phyloP scores from a whole-genome alignment of 2,888 invertebrate genomes.

The Biston stratarius region DNA sequence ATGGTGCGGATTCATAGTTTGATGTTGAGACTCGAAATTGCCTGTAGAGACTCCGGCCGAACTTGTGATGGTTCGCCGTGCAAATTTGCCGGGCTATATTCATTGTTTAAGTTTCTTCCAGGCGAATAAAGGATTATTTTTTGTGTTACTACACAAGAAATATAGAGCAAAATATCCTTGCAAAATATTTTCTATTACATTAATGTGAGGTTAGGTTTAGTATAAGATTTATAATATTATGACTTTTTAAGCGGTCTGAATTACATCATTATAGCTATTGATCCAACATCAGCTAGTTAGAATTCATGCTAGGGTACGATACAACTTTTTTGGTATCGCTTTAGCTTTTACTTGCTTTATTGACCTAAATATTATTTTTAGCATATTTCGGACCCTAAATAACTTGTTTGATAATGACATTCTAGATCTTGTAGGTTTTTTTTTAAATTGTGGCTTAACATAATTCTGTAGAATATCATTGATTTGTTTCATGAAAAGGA shows the following conservation, averaged over 20 bases:
- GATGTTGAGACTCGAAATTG: slow-evolving; percentile 65
- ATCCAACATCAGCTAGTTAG: no score
- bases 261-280: not conserved
- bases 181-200: not conserved
- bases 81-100: slow-evolving; percentile 74
- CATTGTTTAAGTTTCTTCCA: slow-evolving; percentile 54
- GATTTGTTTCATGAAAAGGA: no score
- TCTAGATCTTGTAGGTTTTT: no score
- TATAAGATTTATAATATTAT: not conserved
- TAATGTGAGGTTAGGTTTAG: not conserved
- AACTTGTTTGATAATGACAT: no score
- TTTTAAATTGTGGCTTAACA: no score
- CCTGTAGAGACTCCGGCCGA: slow-evolving; percentile 63
- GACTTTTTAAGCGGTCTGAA: not conserved
- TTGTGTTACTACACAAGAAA: not conserved
- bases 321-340: no score
- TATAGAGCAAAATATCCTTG: not conserved
- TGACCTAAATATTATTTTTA: no score
- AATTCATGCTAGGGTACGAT: no score
- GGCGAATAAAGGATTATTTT: not conserved
- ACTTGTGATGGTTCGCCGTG: slow-evolving; percentile 58
- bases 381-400: no score
- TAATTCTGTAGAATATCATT: no score
- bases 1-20: slow-evolving; percentile 62
- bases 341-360: no score